Base-by-base conservation (phyloP, 2,888 invertebrate species). In the Drosophila neotestacea region DNA sequence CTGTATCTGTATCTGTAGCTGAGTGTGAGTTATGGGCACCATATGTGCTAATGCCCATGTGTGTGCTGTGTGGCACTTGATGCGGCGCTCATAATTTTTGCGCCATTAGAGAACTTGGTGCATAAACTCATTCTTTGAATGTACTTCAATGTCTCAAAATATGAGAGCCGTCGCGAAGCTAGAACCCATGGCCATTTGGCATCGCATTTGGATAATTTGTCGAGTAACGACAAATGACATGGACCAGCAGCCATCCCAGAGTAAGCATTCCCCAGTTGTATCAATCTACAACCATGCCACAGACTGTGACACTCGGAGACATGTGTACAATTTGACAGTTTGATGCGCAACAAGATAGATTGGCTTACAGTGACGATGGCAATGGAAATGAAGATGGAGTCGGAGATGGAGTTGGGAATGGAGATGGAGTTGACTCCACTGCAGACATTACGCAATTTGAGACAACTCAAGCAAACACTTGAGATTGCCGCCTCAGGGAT, bases 31-130 rank as follows among this genome's bases (percentile, higher is more conserved):
- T 73, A 77, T 75, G 68, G 55, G 58, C 60, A 68, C 56, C 75
- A 77, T 73, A 77, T 83, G 70, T 79, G 84, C 73, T 62, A 63
- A 67, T 30, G 30, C 30, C 7, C 10, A 41, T 52, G 36, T 70
- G 44, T 65, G 55, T 52, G 46, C 61, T 60, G 56, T 32, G 32
- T 32, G 73, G 52, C 73, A 64, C 72, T 77, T 62, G 68, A 65
- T 74, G 69, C 56, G 69, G 68, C 79, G 81, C 87, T 87, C 85
- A 85, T 88, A 86, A 86, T 88, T 85, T 88, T 77, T 88, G 77
- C 79, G 85, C 81, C 88, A 85, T 88, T 85, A 88, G 88, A 84
- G 87, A 81, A 81, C 76, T 72, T 86, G 77, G 67, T 84, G 73
- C 64, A 86, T 56, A 81, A 84, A 86, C 88, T 88, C 85, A 85